phyloP scores from a whole-genome alignment of 1,140 invertebrate species.

The Drosophila sp. region DNA sequence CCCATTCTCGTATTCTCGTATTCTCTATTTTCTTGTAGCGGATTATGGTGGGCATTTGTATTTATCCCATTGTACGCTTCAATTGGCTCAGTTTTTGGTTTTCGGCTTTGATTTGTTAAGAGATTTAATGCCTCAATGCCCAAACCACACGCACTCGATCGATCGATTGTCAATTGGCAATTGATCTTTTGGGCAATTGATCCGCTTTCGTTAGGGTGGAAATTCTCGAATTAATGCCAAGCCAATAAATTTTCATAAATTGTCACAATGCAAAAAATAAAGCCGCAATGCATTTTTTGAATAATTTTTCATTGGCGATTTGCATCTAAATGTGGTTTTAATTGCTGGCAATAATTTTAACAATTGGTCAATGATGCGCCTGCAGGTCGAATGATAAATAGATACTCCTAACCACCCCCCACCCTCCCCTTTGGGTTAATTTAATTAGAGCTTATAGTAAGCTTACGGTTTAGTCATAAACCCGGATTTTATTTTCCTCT shows the following conservation, averaged over 20 bases:
- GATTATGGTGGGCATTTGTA: conserved; percentile 48
- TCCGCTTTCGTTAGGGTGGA: conserved; percentile 59
- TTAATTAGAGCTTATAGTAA: conserved; percentile 42
- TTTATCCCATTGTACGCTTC: conserved; percentile 67
- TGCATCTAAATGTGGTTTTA: conserved; percentile 69
- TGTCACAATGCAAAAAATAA: conserved; percentile 29
- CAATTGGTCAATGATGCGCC: conserved; percentile 24
- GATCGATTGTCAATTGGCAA: conserved; percentile 73
- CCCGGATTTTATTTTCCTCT: neutral
- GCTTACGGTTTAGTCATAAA: conserved; percentile 39
- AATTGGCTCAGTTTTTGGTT: conserved; percentile 33
- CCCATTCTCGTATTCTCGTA: conserved; percentile 3
- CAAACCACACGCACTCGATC: conserved; percentile 31
- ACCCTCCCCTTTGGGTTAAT: conserved; percentile 8
- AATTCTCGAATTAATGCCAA: conserved; percentile 36
- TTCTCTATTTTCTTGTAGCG: conserved; percentile 1
- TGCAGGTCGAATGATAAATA: conserved; percentile 45
- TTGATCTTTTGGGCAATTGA: conserved; percentile 80
- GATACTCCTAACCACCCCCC: neutral
- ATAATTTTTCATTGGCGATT: conserved; percentile 47
- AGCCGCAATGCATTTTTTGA: conserved; percentile 6
- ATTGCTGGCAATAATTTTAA: conserved; percentile 54
- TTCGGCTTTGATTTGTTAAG: conserved; percentile 49
- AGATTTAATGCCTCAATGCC: conserved; percentile 71
- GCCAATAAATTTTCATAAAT: conserved; percentile 49